phyloP scores from a whole-genome alignment of 2,888 invertebrate species.

The Ophonus ardosiacus region DNA sequence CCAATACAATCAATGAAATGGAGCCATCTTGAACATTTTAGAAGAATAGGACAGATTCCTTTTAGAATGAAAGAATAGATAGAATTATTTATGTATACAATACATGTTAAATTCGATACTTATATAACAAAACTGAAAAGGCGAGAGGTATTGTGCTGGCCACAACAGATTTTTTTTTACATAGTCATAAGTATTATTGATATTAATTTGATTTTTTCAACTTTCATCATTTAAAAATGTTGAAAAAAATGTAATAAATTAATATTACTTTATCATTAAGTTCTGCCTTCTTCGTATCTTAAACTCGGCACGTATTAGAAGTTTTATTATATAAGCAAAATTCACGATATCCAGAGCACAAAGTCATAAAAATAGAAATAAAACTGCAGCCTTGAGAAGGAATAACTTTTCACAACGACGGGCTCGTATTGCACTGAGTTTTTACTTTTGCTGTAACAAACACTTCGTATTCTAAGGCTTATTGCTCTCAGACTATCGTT shows the following conservation, averaged over 20 bases:
- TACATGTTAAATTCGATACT: too few relatives aligned
- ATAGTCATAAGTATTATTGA: neutral
- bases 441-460: constrained; percentile 24
- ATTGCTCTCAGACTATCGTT: constrained; percentile 1
- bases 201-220: too few relatives aligned
- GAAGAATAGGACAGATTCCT: too few relatives aligned
- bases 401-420: constrained; percentile 20
- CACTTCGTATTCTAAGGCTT: constrained; percentile 30
- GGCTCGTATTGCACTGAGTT: constrained; percentile 2
- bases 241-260: too few relatives aligned
- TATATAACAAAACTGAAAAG: too few relatives aligned
- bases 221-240: too few relatives aligned
- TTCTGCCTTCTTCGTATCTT: neutral
- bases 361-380: constrained; percentile 10
- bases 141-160: too few relatives aligned
- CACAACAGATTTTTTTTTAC: too few relatives aligned
- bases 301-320: neutral
- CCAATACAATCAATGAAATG: too few relatives aligned
- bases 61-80: too few relatives aligned
- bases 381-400: constrained; percentile 7
- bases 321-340: neutral
- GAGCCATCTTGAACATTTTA: too few relatives aligned
- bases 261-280: neutral
- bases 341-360: neutral
- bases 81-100: too few relatives aligned